A percentile compares a stretch with the other conserved stretches of the same genome.
phyloP scores from a whole-genome alignment of 2,797 vertebrate genomes.

The Okamejei kenojei region DNA sequence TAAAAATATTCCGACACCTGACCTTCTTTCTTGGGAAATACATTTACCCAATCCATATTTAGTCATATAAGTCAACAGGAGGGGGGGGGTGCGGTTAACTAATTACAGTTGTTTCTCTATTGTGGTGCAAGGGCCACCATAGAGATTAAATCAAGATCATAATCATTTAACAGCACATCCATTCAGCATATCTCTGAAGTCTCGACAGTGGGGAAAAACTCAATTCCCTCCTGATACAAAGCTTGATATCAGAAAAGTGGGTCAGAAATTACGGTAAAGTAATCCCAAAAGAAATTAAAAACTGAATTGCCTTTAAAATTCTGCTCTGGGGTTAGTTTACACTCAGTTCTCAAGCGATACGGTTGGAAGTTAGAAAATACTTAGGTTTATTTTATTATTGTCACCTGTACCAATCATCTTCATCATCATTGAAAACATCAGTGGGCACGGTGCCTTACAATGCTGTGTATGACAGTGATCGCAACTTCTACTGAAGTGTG shows the following conservation, averaged over 20 bases:
- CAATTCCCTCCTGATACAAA: background rate
- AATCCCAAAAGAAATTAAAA: constrained; percentile 4
- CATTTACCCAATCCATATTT: background rate
- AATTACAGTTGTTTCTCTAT: background rate
- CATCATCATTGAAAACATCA: no score
- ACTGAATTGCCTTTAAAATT: background rate
- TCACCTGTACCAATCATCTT: no score
- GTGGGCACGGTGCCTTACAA: no score
- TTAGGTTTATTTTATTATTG: no score
- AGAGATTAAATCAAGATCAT: background rate
- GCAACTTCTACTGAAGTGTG: no score
- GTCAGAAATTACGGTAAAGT: background rate
- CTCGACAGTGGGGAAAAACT: background rate
- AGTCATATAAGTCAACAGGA: background rate
- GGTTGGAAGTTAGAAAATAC: background rate
- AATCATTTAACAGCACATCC: background rate
- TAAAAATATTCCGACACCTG: no score
- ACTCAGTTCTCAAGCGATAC: background rate
- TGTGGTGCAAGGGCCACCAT: background rate
- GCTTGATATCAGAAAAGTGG: background rate
- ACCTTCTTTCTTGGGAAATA: background rate
- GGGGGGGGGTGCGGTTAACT: background rate
- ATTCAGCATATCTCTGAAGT: background rate
- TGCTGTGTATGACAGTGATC: no score
- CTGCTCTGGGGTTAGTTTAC: background rate